These are phyloP conservation scores for Silurus aristotelis DNA, from an alignment of 2,797 vertebrate species.

Conservation along the genomic window DNA sequence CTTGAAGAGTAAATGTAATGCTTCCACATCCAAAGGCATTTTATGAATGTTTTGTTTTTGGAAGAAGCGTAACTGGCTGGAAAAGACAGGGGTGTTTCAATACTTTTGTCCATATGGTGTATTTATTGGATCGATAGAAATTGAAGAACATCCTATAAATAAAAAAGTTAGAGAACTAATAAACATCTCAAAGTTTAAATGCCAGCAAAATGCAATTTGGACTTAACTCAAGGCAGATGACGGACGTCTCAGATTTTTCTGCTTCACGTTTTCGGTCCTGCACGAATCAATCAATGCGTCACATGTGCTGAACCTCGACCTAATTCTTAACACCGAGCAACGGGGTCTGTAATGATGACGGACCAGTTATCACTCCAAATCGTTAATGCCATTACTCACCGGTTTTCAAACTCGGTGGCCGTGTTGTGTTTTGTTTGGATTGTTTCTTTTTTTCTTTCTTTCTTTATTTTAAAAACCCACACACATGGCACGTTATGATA, in stretches of 20 bases:
- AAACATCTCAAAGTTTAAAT: background rate
- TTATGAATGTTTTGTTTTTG: too few species aligned
- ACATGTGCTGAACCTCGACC: background rate
- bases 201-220: background rate
- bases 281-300: background rate
- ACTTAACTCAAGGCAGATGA: background rate
- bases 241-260: background rate
- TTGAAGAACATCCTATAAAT: background rate
- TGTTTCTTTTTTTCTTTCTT: background rate
- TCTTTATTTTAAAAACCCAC: slow-evolving; percentile 10
- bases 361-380: slow-evolving; percentile 16
- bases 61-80: too few species aligned
- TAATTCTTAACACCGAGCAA: background rate
- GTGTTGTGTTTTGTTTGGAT: background rate
- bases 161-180: background rate
- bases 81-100: too few species aligned
- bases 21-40: too few species aligned
- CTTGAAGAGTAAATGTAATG: too few species aligned
- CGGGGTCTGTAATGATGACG: background rate
- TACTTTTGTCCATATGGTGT: too few species aligned
- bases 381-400: slow-evolving; percentile 25
- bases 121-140: background rate
- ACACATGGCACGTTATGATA: slow-evolving; percentile 11
- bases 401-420: background rate
- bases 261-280: background rate